These are phyloP conservation scores for Rhinella marina DNA, from an alignment of 2,797 vertebrate species.

Conservation along the genomic window DNA sequence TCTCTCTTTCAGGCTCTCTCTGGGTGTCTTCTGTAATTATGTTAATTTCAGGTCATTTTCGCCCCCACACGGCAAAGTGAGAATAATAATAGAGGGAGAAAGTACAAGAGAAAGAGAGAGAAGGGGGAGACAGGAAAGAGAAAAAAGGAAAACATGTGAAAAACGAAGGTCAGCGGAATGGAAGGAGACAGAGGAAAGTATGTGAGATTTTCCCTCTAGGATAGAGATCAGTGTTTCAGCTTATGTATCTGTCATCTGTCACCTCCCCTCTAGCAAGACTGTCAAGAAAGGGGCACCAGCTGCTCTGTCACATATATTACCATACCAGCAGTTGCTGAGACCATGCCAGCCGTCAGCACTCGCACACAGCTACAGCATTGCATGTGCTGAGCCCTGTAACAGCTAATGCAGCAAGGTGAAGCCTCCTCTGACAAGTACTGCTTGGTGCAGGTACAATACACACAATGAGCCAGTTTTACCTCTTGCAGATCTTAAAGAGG, in stretches of 20 bases:
- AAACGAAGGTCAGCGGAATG: constrained; percentile 38
- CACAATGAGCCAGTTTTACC: background rate
- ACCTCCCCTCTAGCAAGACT: constrained; percentile 59
- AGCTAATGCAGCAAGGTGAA: constrained; percentile 33
- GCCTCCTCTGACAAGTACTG: background rate
- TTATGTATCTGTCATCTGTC: constrained; percentile 58
- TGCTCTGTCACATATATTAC: constrained; percentile 55
- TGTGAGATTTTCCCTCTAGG: constrained; percentile 52
- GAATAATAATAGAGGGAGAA: constrained; percentile 56
- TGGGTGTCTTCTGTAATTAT: constrained; percentile 55
- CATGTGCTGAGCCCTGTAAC: background rate
- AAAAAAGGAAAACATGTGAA: constrained; percentile 3
- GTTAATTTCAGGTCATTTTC: constrained; percentile 61
- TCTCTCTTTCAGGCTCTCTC: constrained; percentile 37
- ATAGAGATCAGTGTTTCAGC: constrained; percentile 57
- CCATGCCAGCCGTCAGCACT: constrained; percentile 31
- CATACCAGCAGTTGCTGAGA: constrained; percentile 12
- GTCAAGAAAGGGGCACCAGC: constrained; percentile 55
- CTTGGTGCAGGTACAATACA: background rate
- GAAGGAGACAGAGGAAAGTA: constrained; percentile 30
- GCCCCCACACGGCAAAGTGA: constrained; percentile 56
- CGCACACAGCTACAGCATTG: constrained; percentile 8
- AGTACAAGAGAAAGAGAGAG: constrained; percentile 7
- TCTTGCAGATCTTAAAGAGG: background rate
- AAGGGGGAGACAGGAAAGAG: constrained; percentile 14